A percentile compares a stretch with the other conserved stretches of the same genome.
Evolutionary conservation across 2,797 vertebrate genomes (phyloP).

Genomic region (Xenopus petersii): DNA sequence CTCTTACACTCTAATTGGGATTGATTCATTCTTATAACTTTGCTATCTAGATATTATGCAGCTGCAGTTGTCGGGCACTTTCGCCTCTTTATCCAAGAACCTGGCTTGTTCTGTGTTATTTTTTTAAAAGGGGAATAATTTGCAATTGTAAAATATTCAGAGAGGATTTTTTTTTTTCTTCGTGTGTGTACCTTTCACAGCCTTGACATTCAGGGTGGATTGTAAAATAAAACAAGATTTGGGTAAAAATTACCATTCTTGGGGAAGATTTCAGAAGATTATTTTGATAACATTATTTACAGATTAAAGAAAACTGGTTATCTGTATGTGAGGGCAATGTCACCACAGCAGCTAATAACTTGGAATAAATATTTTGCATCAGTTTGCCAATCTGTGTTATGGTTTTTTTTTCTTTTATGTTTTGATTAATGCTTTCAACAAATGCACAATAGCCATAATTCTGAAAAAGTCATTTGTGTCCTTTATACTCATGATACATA

Average conservation of each 20-base stretch:
- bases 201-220: constrained; percentile 85
- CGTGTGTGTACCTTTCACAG: constrained; percentile 59
- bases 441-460: too few relatives aligned
- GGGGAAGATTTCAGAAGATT: constrained; percentile 80
- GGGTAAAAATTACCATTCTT: constrained; percentile 61
- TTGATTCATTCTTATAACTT: constrained; percentile 78
- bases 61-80: constrained; percentile 14
- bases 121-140: constrained; percentile 71
- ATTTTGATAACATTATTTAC: constrained; percentile 87
- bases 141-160: constrained; percentile 80
- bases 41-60: constrained; percentile 53
- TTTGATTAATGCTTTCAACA: too few relatives aligned
- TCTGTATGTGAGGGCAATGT: constrained; percentile 72
- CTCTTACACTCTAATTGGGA: constrained; percentile 75
- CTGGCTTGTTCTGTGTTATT: constrained; percentile 55
- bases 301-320: constrained; percentile 80
- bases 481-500: too few relatives aligned
- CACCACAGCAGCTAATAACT: constrained; percentile 81
- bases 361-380: constrained; percentile 87
- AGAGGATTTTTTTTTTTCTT: constrained; percentile 51
- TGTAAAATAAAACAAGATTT: constrained; percentile 75
- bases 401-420: constrained; percentile 39
- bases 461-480: too few relatives aligned
- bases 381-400: constrained; percentile 69
- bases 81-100: constrained; percentile 11